Evolutionary conservation across 2,113 vertebrate species (phyloP).

Genomic region (Platanista minor): DNA sequence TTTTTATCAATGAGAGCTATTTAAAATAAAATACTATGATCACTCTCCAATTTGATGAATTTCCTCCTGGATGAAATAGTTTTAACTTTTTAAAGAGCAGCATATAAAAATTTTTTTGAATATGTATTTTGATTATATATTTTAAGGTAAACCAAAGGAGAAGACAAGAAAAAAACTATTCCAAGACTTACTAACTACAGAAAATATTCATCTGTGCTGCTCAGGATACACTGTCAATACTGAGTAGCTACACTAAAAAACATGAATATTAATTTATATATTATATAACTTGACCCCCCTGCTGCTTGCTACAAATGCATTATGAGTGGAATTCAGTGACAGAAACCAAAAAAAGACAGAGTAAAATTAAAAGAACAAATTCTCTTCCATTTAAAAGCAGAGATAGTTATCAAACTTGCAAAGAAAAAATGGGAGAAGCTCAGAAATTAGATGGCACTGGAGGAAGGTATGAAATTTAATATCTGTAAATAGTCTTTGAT

Average conservation of each 20-base stretch:
- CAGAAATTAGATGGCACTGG: neutral
- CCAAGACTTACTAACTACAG: neutral
- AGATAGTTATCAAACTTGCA: conserved; percentile 26
- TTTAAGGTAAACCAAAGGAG: neutral
- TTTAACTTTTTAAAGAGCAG: neutral
- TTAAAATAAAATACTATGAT: neutral
- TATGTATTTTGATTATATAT: neutral
- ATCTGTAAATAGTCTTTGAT: neutral
- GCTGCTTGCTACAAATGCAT: neutral
- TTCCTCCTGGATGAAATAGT: conserved; percentile 5
- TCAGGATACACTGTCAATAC: neutral
- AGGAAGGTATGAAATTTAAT: neutral
- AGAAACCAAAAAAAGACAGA: conserved; percentile 11
- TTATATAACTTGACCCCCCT: neutral
- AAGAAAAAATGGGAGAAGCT: neutral
- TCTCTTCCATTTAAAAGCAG: neutral
- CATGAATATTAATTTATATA: neutral
- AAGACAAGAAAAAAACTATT: neutral
- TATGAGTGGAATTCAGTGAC: neutral
- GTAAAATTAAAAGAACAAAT: conserved; percentile 32
- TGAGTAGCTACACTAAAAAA: neutral
- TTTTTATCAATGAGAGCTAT: neutral
- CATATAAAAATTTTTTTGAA: neutral
- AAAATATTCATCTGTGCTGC: neutral
- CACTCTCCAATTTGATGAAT: neutral